phyloP scores from a whole-genome alignment of 1,140 invertebrate genomes.

The Nephotettix cincticeps region DNA sequence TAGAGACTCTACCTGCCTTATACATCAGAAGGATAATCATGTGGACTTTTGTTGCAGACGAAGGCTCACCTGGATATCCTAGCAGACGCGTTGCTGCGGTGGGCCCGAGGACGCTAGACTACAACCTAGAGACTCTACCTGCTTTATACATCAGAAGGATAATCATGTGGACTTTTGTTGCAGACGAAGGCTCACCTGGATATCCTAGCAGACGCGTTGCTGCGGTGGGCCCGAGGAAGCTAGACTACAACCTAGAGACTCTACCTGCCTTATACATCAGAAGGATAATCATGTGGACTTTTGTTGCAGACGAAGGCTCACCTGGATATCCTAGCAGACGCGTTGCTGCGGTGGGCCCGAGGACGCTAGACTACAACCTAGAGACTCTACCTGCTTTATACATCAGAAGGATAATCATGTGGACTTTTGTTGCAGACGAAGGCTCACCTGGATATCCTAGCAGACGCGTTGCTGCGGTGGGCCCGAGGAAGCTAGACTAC shows the following conservation, averaged over 20 bases:
- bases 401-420: no score
- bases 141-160: not conserved
- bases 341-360: conserved; percentile 63
- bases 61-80: conserved; percentile 92
- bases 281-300: conserved; percentile 6
- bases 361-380: not conserved
- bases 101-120: not conserved
- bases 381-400: not conserved
- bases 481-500: not conserved
- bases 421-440: conserved; percentile 75
- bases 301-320: conserved; percentile 89
- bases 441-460: conserved; percentile 89
- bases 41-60: conserved; percentile 67
- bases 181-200: conserved; percentile 94
- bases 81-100: conserved; percentile 83
- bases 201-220: conserved; percentile 86
- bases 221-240: conserved; percentile 53
- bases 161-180: conserved; percentile 48
- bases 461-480: conserved; percentile 79
- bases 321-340: conserved; percentile 83
- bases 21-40: no score
- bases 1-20: conserved; percentile 62
- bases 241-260: conserved; percentile 22
- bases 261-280: conserved; percentile 12
- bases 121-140: conserved; percentile 49